Percentiles rank a stretch among this genome's conserved stretches.
phyloP scores from a whole-genome alignment of 2,113 vertebrate species.

The Mobula birostris region DNA sequence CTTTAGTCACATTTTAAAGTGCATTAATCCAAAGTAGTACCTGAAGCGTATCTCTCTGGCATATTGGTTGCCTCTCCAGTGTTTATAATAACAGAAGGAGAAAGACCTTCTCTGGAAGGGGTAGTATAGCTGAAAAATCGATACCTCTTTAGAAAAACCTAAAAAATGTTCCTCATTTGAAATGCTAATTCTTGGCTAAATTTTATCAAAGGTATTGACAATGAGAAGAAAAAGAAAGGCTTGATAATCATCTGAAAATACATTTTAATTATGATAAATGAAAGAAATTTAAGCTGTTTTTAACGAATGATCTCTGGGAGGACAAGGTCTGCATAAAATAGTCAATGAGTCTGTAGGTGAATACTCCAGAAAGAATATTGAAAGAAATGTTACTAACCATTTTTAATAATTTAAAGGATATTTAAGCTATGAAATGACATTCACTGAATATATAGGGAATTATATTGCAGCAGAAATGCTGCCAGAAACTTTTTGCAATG shows the following conservation, averaged over 20 bases:
- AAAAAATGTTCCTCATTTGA: neutral
- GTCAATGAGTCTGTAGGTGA: neutral
- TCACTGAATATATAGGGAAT: too few species aligned
- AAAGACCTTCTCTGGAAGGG: neutral
- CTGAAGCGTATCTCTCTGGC: neutral
- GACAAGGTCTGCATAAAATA: neutral
- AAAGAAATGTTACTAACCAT: too few species aligned
- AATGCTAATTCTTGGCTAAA: neutral
- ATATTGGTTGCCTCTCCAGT: neutral
- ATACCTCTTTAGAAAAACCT: neutral
- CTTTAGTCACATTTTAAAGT: neutral
- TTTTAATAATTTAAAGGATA: too few species aligned
- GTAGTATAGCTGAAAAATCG: neutral
- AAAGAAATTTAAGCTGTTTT: neutral
- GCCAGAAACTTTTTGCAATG: too few species aligned
- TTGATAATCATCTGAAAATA: neutral
- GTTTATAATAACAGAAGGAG: neutral
- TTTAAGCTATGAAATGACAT: too few species aligned
- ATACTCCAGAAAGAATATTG: neutral
- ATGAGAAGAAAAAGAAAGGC: neutral
- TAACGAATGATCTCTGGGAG: neutral
- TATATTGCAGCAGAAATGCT: too few species aligned
- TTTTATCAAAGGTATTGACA: neutral
- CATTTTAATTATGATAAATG: neutral
- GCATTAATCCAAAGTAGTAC: neutral